Evolutionary conservation across 2,797 vertebrate genomes (phyloP), one percentile per base, ranked within the genome.

Genomic region (Poeciliopsis turneri): DNA sequence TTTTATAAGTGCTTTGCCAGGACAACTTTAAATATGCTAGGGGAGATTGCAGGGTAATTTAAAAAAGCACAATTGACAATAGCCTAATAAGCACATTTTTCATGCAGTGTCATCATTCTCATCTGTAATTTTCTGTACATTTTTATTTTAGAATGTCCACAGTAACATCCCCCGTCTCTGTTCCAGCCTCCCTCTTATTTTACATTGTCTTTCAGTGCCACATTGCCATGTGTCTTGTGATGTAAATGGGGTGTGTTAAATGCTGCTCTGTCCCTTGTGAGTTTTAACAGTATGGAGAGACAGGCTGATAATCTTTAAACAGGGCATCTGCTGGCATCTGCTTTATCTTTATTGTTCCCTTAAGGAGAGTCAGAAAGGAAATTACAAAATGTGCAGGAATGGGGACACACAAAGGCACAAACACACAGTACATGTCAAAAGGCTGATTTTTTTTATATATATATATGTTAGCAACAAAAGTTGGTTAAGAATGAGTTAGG

Each of bases 261-360:
- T 82, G 91, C 85, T 88, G 64, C 82, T 79, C 84, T 81, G 92
- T 94, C 97, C 97, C 97, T 96, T 94, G 92, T 86, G 97, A 96
- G 97, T 95, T 97, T 97, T 99, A 98, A 98, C 96, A 96, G 92
- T 96, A 95, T 95, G 95, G 96, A 93, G 96, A 97, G 87, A 96
- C 89, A 97, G 96, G 95, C 94, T 96, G 93, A 96, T 96, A 97
- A 97, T 98, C 97, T 97, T 97, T 97, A 97, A 98, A 98, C 96
- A 92, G 96, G 96, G 95, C 96, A 97, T 97, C 97, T 97, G 98
- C 97, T 97, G 97, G 97, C 97, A 98, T 98, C 97, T 98, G 97
- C 96, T 97, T 96, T 93, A 96, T 96, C 96, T 95, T 99, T 98
- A 99, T 97, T 96, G 96, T 96, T 97, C 97, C 97, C 97, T 94